Evolutionary conservation across 1,140 invertebrate genomes (phyloP).

Genomic region (Diploscapter pachys): DNA sequence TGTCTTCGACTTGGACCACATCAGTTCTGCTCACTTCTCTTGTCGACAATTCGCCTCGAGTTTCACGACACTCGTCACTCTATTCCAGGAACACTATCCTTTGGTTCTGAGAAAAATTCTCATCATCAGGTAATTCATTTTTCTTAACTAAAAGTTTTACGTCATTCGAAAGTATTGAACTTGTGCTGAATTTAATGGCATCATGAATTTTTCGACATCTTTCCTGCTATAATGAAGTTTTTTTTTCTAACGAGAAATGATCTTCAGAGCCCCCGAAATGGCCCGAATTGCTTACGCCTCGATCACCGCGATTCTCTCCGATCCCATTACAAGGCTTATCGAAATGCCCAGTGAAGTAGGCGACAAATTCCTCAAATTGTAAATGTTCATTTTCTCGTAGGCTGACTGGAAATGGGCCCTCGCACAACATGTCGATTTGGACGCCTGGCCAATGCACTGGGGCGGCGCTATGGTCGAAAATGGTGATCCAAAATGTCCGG

Average conservation of each 20-base stretch:
- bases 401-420: constrained; percentile 53
- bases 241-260: neutral
- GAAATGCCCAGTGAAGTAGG: constrained; percentile 54
- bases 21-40: constrained; percentile 54
- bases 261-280: constrained; percentile 54
- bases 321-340: constrained; percentile 52
- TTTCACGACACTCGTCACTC: constrained; percentile 54
- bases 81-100: constrained; percentile 58
- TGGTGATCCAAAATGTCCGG: constrained; percentile 58
- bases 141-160: neutral
- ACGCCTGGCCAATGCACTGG: constrained; percentile 58
- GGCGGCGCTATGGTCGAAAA: constrained; percentile 53
- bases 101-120: constrained; percentile 54
- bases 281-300: constrained; percentile 55
- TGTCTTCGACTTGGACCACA: constrained; percentile 58
- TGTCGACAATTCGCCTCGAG: constrained; percentile 58
- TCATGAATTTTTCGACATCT: neutral
- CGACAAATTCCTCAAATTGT: neutral
- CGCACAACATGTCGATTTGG: constrained; percentile 52
- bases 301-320: constrained; percentile 54
- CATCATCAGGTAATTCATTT: constrained; percentile 41
- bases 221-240: neutral
- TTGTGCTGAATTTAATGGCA: neutral
- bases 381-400: neutral
- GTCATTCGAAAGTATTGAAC: neutral